These are phyloP conservation scores for Cyphomyrmex costatus DNA, from an alignment of 1,140 invertebrate species.

Conservation along the genomic window DNA sequence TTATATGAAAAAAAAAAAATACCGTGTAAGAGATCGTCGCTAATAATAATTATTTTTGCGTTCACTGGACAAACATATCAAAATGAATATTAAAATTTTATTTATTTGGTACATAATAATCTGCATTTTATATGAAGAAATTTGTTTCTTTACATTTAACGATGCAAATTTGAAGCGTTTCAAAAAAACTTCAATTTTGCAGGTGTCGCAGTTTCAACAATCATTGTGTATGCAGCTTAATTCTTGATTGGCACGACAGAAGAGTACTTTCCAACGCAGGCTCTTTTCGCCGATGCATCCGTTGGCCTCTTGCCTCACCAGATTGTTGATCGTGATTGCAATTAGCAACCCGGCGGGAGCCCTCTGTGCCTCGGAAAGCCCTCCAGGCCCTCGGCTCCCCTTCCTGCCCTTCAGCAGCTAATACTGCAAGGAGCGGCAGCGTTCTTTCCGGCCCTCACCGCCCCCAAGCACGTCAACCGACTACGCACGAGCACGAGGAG, in stretches of 20 bases:
- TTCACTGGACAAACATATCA: not conserved
- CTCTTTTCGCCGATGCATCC: constrained; percentile 59
- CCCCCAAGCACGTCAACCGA: constrained; percentile 78
- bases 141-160: not conserved
- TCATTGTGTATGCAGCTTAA: constrained; percentile 68
- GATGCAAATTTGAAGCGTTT: not conserved
- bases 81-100: not conserved
- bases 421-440: constrained; percentile 52
- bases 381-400: constrained; percentile 8
- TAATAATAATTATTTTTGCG: not conserved
- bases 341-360: constrained; percentile 80
- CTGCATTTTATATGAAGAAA: not conserved
- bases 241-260: constrained; percentile 58
- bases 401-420: constrained; percentile 35
- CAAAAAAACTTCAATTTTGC: not conserved
- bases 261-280: constrained; percentile 62
- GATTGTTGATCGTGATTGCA: constrained; percentile 81
- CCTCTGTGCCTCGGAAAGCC: constrained; percentile 72
- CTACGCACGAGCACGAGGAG: constrained; percentile 36
- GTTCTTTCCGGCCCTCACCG: constrained; percentile 69
- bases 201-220: not conserved
- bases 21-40: not conserved
- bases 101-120: not conserved
- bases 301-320: constrained; percentile 67
- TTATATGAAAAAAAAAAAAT: not conserved